Evolutionary conservation across 2,888 invertebrate species (phyloP).

Genomic region (Drosophila tripunctata): DNA sequence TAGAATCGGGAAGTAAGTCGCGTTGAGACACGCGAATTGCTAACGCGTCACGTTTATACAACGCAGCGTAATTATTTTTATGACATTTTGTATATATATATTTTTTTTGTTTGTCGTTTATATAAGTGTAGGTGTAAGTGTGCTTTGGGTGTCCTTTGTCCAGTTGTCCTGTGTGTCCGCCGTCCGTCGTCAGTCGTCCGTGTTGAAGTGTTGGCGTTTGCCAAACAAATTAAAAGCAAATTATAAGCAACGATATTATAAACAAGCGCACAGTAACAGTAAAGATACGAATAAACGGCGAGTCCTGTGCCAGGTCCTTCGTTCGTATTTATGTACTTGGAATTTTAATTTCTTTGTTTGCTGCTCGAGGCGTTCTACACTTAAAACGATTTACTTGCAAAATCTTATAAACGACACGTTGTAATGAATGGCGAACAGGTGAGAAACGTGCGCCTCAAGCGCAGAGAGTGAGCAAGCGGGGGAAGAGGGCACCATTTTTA

Average conservation of each 20-base stretch:
- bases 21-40: conserved; percentile 55
- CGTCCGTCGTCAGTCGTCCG: conserved; percentile 25
- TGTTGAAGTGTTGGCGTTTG: conserved; percentile 80
- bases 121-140: too few relatives aligned
- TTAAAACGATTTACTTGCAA: conserved; percentile 76
- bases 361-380: conserved; percentile 39
- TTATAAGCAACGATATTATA: conserved; percentile 70
- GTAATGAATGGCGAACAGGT: conserved; percentile 75
- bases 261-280: conserved; percentile 27
- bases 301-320: conserved; percentile 34
- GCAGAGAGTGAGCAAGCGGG: neutral
- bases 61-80: conserved; percentile 77
- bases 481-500: neutral
- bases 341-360: conserved; percentile 73
- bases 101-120: too few relatives aligned
- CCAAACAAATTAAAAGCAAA: conserved; percentile 80
- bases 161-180: conserved; percentile 9
- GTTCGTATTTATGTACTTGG: too few relatives aligned
- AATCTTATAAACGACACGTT: conserved; percentile 70
- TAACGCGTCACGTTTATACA: conserved; percentile 62
- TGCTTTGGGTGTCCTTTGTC: conserved; percentile 14
- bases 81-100: conserved; percentile 75
- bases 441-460: conserved; percentile 67
- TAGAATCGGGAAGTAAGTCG: conserved; percentile 19
- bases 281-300: conserved; percentile 16